Percentiles rank a stretch among this genome's conserved stretches.
Conservation (phyloP, 1,140 invertebrate species). For the Chelonus insularis region DNA sequence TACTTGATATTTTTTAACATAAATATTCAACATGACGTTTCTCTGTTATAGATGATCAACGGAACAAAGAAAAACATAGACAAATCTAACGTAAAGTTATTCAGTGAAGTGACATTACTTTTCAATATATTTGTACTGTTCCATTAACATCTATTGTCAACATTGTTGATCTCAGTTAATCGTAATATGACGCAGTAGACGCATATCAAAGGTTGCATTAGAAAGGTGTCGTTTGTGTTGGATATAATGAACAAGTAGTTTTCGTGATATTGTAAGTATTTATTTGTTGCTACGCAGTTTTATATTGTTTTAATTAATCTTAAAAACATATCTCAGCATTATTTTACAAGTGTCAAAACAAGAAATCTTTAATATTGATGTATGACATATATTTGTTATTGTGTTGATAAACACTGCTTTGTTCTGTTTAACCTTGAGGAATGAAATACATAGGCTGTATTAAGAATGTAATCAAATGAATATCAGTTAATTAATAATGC, state of each 20-base stretch:
- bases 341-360: too few species aligned
- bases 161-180: constrained; percentile 44
- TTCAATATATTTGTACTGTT: constrained; percentile 10
- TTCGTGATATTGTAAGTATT: constrained; percentile 31
- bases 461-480: too few species aligned
- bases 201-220: constrained; percentile 29
- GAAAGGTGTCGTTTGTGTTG: constrained; percentile 30
- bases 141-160: constrained; percentile 32
- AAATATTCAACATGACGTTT: too few species aligned
- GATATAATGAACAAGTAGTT: constrained; percentile 22
- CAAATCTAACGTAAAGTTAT: constrained; percentile 26
- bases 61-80: constrained; percentile 20
- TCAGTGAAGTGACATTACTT: constrained; percentile 42
- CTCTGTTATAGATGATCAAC: constrained; percentile 8
- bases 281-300: too few species aligned
- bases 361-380: too few species aligned
- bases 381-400: too few species aligned
- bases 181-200: constrained; percentile 55
- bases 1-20: background rate
- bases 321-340: too few species aligned
- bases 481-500: too few species aligned
- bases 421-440: too few species aligned
- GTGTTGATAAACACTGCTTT: too few species aligned
- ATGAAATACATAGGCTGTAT: too few species aligned
- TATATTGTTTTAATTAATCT: too few species aligned